phyloP scores from a whole-genome alignment of 2,888 invertebrate species.

The Phyllotreta striolata region DNA sequence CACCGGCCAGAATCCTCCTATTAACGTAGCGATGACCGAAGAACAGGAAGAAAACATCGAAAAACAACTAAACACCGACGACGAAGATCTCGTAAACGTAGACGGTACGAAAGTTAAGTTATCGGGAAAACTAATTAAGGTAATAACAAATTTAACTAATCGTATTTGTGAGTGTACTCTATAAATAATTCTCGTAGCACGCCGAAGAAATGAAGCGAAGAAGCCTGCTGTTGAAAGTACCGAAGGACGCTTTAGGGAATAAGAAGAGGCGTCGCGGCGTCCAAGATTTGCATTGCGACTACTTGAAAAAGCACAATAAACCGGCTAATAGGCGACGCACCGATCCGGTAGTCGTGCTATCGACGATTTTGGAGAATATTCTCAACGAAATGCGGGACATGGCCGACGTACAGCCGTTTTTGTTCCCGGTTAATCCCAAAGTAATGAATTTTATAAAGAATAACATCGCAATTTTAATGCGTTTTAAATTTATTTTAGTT shows the following conservation, averaged over 20 bases:
- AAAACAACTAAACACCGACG: constrained; percentile 78
- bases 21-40: constrained; percentile 78
- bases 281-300: constrained; percentile 83
- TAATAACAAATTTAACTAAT: constrained; percentile 51
- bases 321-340: constrained; percentile 91
- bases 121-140: constrained; percentile 86
- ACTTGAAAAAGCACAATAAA: constrained; percentile 81
- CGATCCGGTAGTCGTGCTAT: constrained; percentile 95
- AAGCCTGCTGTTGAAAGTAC: constrained; percentile 78
- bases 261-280: constrained; percentile 74
- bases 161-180: neutral
- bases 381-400: constrained; percentile 91
- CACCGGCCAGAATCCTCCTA: constrained; percentile 62
- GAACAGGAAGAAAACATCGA: constrained; percentile 85
- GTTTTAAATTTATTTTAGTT: constrained; percentile 61
- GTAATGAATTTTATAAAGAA: constrained; percentile 57
- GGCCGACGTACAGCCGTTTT: constrained; percentile 91
- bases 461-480: neutral
- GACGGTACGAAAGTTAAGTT: constrained; percentile 95
- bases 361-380: constrained; percentile 89
- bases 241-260: constrained; percentile 72
- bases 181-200: constrained; percentile 67
- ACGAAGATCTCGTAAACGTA: constrained; percentile 88
- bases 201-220: constrained; percentile 87
- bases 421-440: constrained; percentile 94